These are phyloP conservation scores for Brachionus sp. DNA, from an alignment of 1,140 invertebrate genomes.

Conservation along the genomic window DNA sequence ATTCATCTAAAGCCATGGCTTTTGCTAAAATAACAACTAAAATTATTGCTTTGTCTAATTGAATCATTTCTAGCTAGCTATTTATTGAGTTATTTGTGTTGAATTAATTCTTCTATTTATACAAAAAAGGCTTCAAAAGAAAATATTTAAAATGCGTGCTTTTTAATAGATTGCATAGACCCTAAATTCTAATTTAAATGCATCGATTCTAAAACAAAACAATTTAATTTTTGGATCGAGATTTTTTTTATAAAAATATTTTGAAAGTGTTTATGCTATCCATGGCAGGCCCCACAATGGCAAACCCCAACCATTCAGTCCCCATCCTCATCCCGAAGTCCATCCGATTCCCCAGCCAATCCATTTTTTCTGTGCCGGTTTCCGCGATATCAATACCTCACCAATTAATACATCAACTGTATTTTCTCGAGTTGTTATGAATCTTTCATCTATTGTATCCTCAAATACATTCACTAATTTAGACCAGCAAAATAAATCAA, in stretches of 20 bases:
- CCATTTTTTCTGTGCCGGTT: background rate
- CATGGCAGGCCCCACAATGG: conserved; percentile 9
- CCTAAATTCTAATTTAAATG: background rate
- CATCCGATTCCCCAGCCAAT: background rate
- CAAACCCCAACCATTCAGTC: background rate
- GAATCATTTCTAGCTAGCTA: background rate
- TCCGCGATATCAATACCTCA: background rate
- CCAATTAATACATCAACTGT: background rate
- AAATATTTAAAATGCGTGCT: background rate
- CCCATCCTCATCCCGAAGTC: background rate
- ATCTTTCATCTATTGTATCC: background rate
- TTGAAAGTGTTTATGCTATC: background rate
- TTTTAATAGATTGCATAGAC: background rate
- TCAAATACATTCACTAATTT: background rate
- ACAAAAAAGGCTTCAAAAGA: background rate
- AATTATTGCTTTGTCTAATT: background rate
- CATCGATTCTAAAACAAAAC: background rate
- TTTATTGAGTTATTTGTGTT: background rate
- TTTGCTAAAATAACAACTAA: background rate
- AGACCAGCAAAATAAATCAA: background rate
- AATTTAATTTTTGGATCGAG: background rate
- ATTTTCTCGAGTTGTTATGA: background rate
- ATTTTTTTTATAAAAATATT: background rate
- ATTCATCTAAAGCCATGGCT: background rate
- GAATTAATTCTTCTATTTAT: background rate